Conservation (phyloP, 2,113 vertebrate genomes). For the Vidua macroura region DNA sequence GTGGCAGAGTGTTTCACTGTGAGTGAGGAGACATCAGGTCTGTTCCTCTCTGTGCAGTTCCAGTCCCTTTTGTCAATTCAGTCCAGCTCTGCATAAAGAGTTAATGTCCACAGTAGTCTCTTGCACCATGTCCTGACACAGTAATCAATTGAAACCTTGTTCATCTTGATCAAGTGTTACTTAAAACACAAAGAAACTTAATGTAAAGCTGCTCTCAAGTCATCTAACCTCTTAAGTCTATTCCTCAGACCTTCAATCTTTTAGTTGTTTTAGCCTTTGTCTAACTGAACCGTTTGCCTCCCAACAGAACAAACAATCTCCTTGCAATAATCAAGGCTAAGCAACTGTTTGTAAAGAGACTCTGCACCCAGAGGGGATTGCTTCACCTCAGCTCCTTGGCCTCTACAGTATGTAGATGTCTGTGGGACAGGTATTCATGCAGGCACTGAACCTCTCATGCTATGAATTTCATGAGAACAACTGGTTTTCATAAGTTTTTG, state of each 20-base stretch:
- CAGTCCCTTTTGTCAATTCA: not conserved
- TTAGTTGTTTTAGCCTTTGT: not conserved
- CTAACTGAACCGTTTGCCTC: not conserved
- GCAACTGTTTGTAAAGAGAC: not conserved
- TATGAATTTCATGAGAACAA: not conserved
- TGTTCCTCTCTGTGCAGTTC: not conserved
- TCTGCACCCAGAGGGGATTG: not conserved
- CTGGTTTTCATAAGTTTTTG: not conserved
- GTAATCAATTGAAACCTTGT: not conserved
- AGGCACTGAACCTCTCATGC: not conserved
- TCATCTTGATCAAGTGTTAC: not conserved
- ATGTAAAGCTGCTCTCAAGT: not conserved
- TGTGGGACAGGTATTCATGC: not conserved
- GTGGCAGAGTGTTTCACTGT: not conserved
- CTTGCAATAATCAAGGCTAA: not conserved
- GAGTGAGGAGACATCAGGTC: not conserved
- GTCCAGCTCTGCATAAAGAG: not conserved
- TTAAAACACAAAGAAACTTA: not conserved
- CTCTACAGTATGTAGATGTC: not conserved
- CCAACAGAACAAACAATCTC: not conserved
- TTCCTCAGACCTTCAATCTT: not conserved
- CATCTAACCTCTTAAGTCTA: not conserved
- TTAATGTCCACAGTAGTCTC: not conserved
- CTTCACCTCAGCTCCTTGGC: not conserved
- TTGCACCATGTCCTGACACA: not conserved